Conservation (phyloP, 1,140 invertebrate genomes). For the Paraescarpia echinospica region DNA sequence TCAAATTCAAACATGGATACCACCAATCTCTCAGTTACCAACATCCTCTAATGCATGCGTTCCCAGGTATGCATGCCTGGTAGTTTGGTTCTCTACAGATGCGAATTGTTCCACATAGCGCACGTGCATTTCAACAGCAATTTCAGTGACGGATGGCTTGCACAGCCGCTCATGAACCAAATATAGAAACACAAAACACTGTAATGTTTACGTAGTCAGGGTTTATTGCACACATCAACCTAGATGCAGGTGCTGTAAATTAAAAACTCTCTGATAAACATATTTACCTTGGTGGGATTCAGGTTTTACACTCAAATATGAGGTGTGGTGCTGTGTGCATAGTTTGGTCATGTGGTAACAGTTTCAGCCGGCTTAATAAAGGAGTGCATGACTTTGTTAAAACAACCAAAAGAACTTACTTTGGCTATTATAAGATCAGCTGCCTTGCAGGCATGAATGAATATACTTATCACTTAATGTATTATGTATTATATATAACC, state of each 20-base stretch:
- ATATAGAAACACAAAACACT: not conserved
- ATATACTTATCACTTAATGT: no score
- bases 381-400: no score
- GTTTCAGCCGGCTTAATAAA: no score
- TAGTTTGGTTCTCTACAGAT: not conserved
- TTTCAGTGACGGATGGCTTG: not conserved
- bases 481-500: no score
- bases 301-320: no score
- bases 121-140: not conserved
- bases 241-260: not conserved
- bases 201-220: not conserved
- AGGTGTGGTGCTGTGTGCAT: no score
- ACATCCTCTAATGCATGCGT: not conserved
- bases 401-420: no score
- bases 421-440: no score
- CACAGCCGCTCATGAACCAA: not conserved
- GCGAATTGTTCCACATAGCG: not conserved
- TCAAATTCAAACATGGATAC: not conserved
- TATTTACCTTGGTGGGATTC: no score
- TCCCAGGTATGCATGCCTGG: not conserved
- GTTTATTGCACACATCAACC: not conserved
- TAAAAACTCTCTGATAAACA: no score
- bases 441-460: no score
- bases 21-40: not conserved
- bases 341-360: no score